phyloP scores from a whole-genome alignment of 2,113 vertebrate species.

The Ameiurus melas region DNA sequence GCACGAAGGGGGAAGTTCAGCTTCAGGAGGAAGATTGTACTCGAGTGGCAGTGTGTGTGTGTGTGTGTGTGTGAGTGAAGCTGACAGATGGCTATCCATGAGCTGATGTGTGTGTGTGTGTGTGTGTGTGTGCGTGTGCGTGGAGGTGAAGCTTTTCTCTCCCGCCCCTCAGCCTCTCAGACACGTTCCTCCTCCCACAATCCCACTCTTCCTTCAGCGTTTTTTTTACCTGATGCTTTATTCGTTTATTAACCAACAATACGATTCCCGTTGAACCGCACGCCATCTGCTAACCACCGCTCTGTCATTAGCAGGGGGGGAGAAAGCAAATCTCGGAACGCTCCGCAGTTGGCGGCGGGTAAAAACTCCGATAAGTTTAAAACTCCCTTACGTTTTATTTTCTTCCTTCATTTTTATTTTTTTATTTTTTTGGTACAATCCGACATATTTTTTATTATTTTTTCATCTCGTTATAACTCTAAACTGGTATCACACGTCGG shows the following conservation, averaged over 20 bases:
- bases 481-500: neutral
- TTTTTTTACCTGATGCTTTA: neutral
- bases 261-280: neutral
- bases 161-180: constrained; percentile 1
- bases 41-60: neutral
- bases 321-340: neutral
- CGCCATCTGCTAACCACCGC: constrained; percentile 4
- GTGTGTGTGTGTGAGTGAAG: constrained; percentile 14
- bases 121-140: constrained; percentile 13
- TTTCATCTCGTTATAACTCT: neutral
- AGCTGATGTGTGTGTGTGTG: neutral
- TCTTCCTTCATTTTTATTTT: neutral
- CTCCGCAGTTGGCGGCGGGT: neutral
- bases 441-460: neutral
- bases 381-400: neutral
- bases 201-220: neutral
- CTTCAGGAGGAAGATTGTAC: constrained; percentile 4
- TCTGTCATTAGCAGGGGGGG: neutral
- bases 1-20: neutral
- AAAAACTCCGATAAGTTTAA: neutral
- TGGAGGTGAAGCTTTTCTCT: constrained; percentile 9
- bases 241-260: neutral
- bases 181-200: constrained; percentile 22
- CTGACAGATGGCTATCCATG: constrained; percentile 41
- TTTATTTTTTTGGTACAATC: neutral